phyloP scores from a whole-genome alignment of 2,113 vertebrate species.

The Oxygymnocypris stewartii region DNA sequence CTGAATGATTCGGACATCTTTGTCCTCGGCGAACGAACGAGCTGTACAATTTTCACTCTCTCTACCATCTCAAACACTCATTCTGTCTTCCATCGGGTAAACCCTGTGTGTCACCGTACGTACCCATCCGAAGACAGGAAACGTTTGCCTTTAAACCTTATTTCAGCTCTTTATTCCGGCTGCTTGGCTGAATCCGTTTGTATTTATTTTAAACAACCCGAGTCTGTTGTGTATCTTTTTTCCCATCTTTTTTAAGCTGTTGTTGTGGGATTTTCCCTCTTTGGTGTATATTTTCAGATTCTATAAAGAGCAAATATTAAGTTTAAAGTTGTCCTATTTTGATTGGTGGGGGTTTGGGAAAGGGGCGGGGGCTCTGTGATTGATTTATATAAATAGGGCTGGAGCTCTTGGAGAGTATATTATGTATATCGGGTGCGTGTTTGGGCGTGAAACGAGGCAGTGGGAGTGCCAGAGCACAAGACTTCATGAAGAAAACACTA shows the following conservation, averaged over 20 bases:
- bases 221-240: conserved; percentile 52
- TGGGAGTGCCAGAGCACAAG: background rate
- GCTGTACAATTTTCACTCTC: conserved; percentile 36
- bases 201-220: conserved; percentile 76
- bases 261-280: conserved; percentile 58
- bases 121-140: conserved; percentile 44
- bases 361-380: conserved; percentile 3
- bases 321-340: conserved; percentile 53
- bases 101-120: conserved; percentile 36
- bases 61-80: conserved; percentile 17
- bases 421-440: conserved; percentile 44
- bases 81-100: conserved; percentile 59
- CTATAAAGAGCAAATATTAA: conserved; percentile 71
- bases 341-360: conserved; percentile 38
- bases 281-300: conserved; percentile 77
- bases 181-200: conserved; percentile 72
- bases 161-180: conserved; percentile 51
- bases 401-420: conserved; percentile 56
- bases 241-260: conserved; percentile 54
- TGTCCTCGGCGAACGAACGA: conserved; percentile 13
- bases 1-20: conserved; percentile 12
- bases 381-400: conserved; percentile 48
- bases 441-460: conserved; percentile 21
- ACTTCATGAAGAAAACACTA: conserved; percentile 50
- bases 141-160: conserved; percentile 50